Evolutionary conservation across 1,140 invertebrate species (phyloP), one percentile per base, ranked within the genome.

Genomic region (Diabrotica virgifera): DNA sequence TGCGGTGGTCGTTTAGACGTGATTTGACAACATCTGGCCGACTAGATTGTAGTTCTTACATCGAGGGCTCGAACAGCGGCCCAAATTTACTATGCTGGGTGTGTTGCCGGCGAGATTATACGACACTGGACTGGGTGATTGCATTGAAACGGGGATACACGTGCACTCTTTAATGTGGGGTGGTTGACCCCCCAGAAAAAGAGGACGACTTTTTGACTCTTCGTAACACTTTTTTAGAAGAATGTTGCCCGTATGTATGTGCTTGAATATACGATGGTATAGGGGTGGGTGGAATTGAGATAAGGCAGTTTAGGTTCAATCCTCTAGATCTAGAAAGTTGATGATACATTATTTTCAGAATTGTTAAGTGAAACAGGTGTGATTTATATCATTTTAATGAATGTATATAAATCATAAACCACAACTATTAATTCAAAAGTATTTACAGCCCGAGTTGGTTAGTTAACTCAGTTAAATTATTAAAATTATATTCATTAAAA

Each of bases 151-250:
- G 75, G 77, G 76, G 77, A 77, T 76, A 78, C 77, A 77, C 77
- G 76, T 76, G 77, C 70, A 74, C 68, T 68, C 65, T 66, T 46
- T 46, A 67, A 65, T 36, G 73, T 75, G 74, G 76, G 77, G 77
- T 77, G 74, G 77, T 73, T 78, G 77, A 78, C 77, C 77, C 73
- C 76, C 72, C 69, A 63, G 59, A 65, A 74, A 77, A 77, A 76
- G 76, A 77, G 76, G 74, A 77, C 76, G 75, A 77, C 77, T 78
- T 77, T 77, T 76, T 73, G 77, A 78, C 76, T 75, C 67, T 60
- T 71, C 69, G 74, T 76, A 76, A 76, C 76, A 76, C 76, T 77
- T 76, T 75, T 70, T 69, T 68, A 62, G 52, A 68, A 71, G 68
- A 71, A 70, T 71, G 66, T 67, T 59, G 70, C 74, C 73, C 73